Evolutionary conservation across 2,113 vertebrate genomes (phyloP), one percentile per base, ranked within the genome.

Genomic region (Rhadina sibilatrix): DNA sequence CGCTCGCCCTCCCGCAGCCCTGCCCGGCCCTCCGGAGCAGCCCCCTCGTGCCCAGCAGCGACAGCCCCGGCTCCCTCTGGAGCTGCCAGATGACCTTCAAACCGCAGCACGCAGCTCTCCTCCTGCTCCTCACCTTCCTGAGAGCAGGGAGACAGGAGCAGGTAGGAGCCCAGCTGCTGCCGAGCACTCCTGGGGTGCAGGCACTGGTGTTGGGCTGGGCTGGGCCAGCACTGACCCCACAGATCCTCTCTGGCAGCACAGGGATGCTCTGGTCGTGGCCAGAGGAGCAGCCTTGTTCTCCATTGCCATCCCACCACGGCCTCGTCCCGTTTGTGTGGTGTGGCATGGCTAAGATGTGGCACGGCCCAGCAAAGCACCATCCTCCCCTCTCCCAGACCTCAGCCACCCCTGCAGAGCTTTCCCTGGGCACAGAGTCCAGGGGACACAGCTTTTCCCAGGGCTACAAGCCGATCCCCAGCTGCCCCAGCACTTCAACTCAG

Each of bases 71-170:
- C 86, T 91, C 50, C 52, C 2, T 8, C 86, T 31, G 49, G 8
- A 59, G 54, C 71, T 37, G 57, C 18, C 52, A 47, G 81, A 46
- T 60, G 92, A 91, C 93, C 93, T 96, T 96, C 94, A 92, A n/a
- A 49, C 12, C 4, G 50, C 82, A 83, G 52, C 54, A 56, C 2
- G 10, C 64, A 35, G 52, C 76, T 87, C 35, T 70, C 47, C 38
- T 72, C 53, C 90, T 2, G 13, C 61, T 54, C 59, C 74, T 42
- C 47, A 3, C 19, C 85, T 72, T 40, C 56, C 28, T 0, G 0
- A 1, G 1, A 46, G 74, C 61, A 12, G 21, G 24, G 60, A 56
- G n/a, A 38, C 50, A 52, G 78, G 46, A 42, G 79, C 53, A 25
- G 70, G 49, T 5, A 50, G 2, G 0, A 75, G 76, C 76, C 50